Percentiles rank a stretch among this genome's conserved stretches.
Evolutionary conservation across 2,797 vertebrate genomes (phyloP).

Genomic region (Mus spretus): DNA sequence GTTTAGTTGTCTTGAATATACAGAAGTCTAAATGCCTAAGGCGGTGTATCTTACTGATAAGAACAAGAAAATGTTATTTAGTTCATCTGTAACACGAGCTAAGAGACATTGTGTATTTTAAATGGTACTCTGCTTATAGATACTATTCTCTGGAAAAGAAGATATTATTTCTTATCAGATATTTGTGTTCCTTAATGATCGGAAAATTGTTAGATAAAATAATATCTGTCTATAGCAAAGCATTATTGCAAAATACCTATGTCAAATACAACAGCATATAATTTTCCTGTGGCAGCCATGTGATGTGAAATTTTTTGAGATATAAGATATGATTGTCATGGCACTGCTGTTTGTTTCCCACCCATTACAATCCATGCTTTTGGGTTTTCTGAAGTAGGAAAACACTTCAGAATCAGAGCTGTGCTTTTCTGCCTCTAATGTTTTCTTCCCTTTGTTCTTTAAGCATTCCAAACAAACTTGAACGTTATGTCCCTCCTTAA

Average conservation of each 20-base stretch:
- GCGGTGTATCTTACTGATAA: background rate
- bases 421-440: background rate
- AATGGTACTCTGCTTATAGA: slow-evolving; percentile 4
- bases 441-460: background rate
- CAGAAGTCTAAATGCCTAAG: background rate
- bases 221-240: background rate
- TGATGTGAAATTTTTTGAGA: slow-evolving; percentile 38
- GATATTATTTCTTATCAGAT: slow-evolving; percentile 6
- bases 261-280: background rate
- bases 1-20: slow-evolving; percentile 31
- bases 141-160: slow-evolving; percentile 11
- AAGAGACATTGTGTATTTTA: slow-evolving; percentile 45
- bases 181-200: background rate
- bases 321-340: slow-evolving; percentile 8
- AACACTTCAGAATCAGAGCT: slow-evolving; percentile 14
- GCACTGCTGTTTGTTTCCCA: slow-evolving; percentile 15
- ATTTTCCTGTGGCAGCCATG: background rate
- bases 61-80: slow-evolving; percentile 1
- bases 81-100: slow-evolving; percentile 34
- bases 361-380: background rate
- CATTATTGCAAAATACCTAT: background rate
- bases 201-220: background rate
- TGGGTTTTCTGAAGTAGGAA: background rate
- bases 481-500: background rate
- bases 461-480: background rate